Evolutionary conservation across 1,140 invertebrate species (phyloP).

Genomic region (Drosophila nikananu): DNA sequence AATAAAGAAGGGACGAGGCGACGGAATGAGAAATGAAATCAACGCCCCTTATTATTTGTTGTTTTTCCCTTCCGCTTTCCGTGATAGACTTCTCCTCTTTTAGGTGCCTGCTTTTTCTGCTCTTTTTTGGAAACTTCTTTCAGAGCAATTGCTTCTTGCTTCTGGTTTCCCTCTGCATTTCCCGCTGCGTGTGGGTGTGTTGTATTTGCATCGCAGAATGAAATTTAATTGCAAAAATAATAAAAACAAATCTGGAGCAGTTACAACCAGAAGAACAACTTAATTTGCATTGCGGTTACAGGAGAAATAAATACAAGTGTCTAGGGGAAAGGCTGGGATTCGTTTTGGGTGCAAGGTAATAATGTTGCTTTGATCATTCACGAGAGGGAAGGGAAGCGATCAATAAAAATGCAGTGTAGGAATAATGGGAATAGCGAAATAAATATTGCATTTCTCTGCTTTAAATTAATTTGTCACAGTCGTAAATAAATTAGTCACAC

Average conservation of each 20-base stretch:
- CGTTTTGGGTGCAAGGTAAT: no score
- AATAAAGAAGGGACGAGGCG: slow-evolving; percentile 4
- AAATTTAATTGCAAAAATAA: slow-evolving; percentile 81
- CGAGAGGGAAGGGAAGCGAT: not conserved
- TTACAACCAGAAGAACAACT: slow-evolving; percentile 30
- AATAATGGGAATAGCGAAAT: no score
- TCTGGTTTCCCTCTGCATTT: slow-evolving; percentile 35
- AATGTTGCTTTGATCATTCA: not conserved
- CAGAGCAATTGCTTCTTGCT: slow-evolving; percentile 42
- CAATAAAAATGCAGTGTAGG: not conserved
- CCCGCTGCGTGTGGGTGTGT: slow-evolving; percentile 19
- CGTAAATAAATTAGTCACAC: not conserved
- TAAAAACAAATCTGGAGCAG: slow-evolving; percentile 28
- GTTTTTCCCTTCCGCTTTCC: slow-evolving; percentile 18
- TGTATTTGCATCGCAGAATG: slow-evolving; percentile 45
- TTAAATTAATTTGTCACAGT: not conserved
- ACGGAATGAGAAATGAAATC: slow-evolving; percentile 73
- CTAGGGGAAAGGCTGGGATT: not conserved
- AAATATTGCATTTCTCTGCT: no score
- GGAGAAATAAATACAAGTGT: slow-evolving; percentile 25
- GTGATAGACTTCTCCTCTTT: slow-evolving; percentile 14
- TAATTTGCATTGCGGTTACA: slow-evolving; percentile 64
- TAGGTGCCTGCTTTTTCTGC: not conserved
- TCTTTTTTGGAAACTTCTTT: slow-evolving; percentile 15
- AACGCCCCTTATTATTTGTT: slow-evolving; percentile 78